Evolutionary conservation across 2,797 vertebrate species (phyloP), one percentile per base, ranked within the genome.

Genomic region (Toxotes lorentzi): DNA sequence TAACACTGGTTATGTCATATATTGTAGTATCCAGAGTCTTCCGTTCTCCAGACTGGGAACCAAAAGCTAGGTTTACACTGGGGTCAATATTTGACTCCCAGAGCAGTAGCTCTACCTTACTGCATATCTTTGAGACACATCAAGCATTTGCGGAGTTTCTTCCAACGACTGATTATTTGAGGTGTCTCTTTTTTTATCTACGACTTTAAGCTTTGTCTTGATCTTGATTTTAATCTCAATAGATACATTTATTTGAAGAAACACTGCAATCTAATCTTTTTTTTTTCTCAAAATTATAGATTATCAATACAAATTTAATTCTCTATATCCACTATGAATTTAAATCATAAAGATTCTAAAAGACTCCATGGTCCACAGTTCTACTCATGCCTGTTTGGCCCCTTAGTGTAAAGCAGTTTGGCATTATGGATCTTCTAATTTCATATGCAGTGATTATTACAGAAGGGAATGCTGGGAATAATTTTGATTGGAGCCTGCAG

Each of bases 401-500:
- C 85, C 79, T 70, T 16, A 57, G 85, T 60, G 81, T 79, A 58
- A 72, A 67, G 87, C 83, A 65, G 81, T 83, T 78, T 84, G 74
- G 63, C 61, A 69, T 88, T 91, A 90, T 91, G 88, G 86, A 91
- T 90, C 83, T 66, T 82, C 76, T 90, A 77, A 92, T 93, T 93
- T 93, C 83, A 90, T 89, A 93, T 92, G 89, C 89, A 82, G 89
- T 91, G 89, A 94, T 94, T 92, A 94, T 93, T 93, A 91, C 90
- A 89, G 91, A 77, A 70, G 92, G 91, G 92, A 91, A 91, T 82
- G 88, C 87, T 94, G 94, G 94, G 94, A 95, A 95, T 95, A 89
- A 65, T 87, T 94, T 93, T 94, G 90, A 95, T 95, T 95, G 92
- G 91, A 94, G 93, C 89, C 93, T 93, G 93, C 91, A 92, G 90